Conservation (phyloP, 2,888 invertebrate species). For the Cerastoderma edule region DNA sequence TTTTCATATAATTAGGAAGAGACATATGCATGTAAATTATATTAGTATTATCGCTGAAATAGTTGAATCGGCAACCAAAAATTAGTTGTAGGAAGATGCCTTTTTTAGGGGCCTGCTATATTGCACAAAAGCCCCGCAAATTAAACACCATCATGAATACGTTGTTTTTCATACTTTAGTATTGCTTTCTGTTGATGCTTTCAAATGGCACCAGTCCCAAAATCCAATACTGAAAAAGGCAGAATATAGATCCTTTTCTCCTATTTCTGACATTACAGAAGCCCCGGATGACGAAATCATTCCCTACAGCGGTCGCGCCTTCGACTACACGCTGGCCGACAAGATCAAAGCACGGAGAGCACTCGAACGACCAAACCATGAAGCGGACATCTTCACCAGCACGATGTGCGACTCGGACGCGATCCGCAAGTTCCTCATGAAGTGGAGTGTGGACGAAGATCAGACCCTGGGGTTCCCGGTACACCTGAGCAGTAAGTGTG, state of each 20-base stretch:
- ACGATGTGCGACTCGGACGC: conserved; percentile 37
- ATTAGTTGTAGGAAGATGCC: too few species aligned
- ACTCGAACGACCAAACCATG: conserved; percentile 20
- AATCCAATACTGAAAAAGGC: not conserved
- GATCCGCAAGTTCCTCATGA: conserved; percentile 54
- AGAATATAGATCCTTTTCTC: not conserved
- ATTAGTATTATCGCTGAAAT: too few species aligned
- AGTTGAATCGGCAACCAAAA: too few species aligned
- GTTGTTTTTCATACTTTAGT: too few species aligned
- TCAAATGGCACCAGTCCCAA: too few species aligned
- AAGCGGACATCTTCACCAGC: conserved; percentile 40
- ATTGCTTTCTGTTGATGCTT: not conserved
- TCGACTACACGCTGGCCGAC: conserved; percentile 38
- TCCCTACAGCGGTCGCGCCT: conserved; percentile 1
- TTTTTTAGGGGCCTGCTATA: too few species aligned
- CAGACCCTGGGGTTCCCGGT: conserved; percentile 56
- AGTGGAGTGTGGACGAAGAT: conserved; percentile 55
- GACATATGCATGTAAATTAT: too few species aligned
- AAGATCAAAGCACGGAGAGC: conserved; percentile 41
- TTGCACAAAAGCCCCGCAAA: too few species aligned
- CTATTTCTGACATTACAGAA: conserved; percentile 7
- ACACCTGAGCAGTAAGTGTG: conserved; percentile 66
- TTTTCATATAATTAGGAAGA: too few species aligned
- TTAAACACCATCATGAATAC: too few species aligned
- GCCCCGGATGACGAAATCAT: conserved; percentile 6